Evolutionary conservation across 1,140 invertebrate genomes (phyloP), one percentile per base, ranked within the genome.

Genomic region (Zeugodacus cucurbitae): DNA sequence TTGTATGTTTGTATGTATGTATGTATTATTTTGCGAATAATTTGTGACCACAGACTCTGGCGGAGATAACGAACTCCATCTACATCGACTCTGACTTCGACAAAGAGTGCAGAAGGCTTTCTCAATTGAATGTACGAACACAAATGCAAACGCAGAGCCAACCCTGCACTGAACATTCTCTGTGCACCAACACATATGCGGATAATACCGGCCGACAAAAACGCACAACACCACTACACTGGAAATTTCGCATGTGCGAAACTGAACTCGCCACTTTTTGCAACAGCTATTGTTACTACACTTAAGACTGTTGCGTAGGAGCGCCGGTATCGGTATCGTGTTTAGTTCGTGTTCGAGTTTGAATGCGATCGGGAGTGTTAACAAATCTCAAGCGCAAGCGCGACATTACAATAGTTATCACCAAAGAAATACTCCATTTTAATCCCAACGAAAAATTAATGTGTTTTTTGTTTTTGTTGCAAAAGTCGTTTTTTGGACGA

Each of bases 301-400:
- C 11, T 70, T 29, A 70, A 34, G 32, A 70, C n/a, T 82, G 32
- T 34, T 22, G 67, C 17, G 17, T 82, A 82, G 37, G 37, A 82
- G 74, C 22, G 41, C 3, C 37, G 10, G 34, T 37, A 48, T 48
- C 37, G 22, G 34, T 37, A 29, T 48, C n/a, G 14, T 48, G 2
- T 82, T 82, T 54, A 82, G 74, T 82, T 26, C n/a, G 74, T 82
- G 26, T 82, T 82, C n/a, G 74, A 22, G n/a, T 44, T 82, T 26
- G 74, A 82, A 48, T 29, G 74, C 48, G 74, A 48, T 54, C 41
- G 74, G 74, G 22, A 74, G 74, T 54, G 41, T 82, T 82, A 17
- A 41, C 26, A 22, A n/a, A 17, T 7, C 22, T 48, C 1, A 82
- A 82, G 74, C 74, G 74, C 74, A 82, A 48, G 74, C 74, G 74